Evolutionary conservation across 92 coral and sea anemone species (phyloP).

Genomic region (Phymanthus crucifer): DNA sequence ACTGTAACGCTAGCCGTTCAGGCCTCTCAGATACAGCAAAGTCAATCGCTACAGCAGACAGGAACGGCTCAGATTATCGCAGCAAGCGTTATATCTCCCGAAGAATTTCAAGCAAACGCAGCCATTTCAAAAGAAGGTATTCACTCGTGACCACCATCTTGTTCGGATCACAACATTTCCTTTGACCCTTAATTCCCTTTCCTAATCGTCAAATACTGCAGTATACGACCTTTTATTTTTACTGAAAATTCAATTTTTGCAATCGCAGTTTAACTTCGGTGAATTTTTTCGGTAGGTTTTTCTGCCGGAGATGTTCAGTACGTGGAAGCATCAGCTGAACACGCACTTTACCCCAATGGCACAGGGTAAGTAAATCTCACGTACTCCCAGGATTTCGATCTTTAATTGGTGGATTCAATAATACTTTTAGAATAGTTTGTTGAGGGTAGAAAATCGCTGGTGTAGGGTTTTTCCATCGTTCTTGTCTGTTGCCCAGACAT

Average conservation of each 20-base stretch:
- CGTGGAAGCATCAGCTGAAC: slow-evolving; percentile 86
- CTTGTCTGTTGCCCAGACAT: slow-evolving; percentile 25
- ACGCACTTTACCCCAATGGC: slow-evolving; percentile 85
- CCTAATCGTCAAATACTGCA: neutral
- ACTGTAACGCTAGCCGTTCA: slow-evolving; percentile 71
- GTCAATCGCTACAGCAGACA: slow-evolving; percentile 61
- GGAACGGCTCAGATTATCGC: slow-evolving; percentile 72
- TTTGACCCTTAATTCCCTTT: slow-evolving; percentile 28
- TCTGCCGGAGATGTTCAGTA: slow-evolving; percentile 89
- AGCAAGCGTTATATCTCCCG: slow-evolving; percentile 75
- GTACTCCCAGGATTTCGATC: slow-evolving; percentile 16
- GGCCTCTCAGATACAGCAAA: slow-evolving; percentile 74
- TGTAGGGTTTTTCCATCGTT: neutral
- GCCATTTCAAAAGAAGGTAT: slow-evolving; percentile 78
- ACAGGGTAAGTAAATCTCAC: slow-evolving; percentile 72
- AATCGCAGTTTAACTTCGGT: neutral
- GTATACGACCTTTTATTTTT: neutral
- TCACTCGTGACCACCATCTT: slow-evolving; percentile 15
- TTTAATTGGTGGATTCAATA: neutral
- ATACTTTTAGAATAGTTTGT: slow-evolving; percentile 2
- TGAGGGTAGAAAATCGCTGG: neutral
- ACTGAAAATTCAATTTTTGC: neutral
- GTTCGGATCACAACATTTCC: neutral
- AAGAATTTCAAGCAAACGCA: slow-evolving; percentile 70
- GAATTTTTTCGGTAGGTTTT: slow-evolving; percentile 62